These are phyloP conservation scores for Proisotoma minuta DNA, from an alignment of 2,888 invertebrate species.

Conservation along the genomic window DNA sequence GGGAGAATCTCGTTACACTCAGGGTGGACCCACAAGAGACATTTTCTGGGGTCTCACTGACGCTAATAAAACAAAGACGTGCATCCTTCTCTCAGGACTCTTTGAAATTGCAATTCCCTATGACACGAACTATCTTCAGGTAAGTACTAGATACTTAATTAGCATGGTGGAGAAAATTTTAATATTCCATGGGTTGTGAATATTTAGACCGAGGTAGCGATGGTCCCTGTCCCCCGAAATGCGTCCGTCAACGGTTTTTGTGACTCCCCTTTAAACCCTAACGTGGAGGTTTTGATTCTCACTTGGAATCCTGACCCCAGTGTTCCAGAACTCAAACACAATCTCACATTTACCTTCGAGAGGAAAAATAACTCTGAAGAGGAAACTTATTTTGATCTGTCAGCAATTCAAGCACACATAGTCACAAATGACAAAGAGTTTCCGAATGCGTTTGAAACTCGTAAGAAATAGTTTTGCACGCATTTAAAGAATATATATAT, in stretches of 20 bases:
- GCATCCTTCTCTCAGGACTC: not conserved
- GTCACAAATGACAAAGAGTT: not conserved
- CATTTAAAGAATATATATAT: too few species aligned
- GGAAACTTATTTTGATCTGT: not conserved
- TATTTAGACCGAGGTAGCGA: not conserved
- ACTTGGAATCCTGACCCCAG: not conserved
- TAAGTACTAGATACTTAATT: not conserved
- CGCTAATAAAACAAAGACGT: conserved; percentile 3
- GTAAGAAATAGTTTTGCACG: not conserved
- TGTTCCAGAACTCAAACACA: not conserved
- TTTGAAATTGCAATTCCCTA: conserved; percentile 9
- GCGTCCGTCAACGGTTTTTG: conserved; percentile 4
- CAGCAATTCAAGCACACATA: not conserved
- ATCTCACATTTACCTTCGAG: not conserved
- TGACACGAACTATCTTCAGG: not conserved
- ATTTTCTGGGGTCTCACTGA: conserved; percentile 4
- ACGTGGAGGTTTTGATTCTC: not conserved
- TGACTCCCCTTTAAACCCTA: not conserved
- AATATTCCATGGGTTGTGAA: too few species aligned
- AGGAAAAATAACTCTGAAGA: not conserved
- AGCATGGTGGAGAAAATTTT: too few species aligned
- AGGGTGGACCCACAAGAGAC: not conserved
- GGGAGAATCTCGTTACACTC: not conserved
- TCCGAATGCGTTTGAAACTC: not conserved
- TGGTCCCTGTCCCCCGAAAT: not conserved